Base-by-base conservation (phyloP, 2,888 invertebrate species). In the Eilema sororculum region DNA sequence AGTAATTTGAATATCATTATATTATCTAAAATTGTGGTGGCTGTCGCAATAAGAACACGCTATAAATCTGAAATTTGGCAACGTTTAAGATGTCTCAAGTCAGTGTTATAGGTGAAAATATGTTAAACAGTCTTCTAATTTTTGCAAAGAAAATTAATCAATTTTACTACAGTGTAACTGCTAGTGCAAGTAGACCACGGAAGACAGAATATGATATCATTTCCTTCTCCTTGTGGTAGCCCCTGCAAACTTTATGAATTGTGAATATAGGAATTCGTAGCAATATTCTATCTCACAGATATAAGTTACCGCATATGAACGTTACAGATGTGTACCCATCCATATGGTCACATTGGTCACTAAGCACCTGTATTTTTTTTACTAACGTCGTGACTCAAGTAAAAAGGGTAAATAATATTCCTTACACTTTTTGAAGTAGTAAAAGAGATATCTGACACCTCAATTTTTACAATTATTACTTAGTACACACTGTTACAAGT, bases 391-490 rank as follows among this genome's bases (percentile, higher is more conserved):
- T n/a, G n/a, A 28, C 28, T 28, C 28, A 28, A 28, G 2, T 28
- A 46, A 52, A 52, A n/a, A 52, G 9, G 52, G 9, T 52, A n/a
- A 52, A 52, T 52, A n/a, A n/a, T 9, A n/a, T 52, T n/a, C 52
- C 9, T 20, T 2, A 52, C 6, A n/a, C 2, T 8, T n/a, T n/a
- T n/a, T 52, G 20, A 20, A 46, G 41, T 41, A 16, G 16, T 41
- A 16, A 46, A 6, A 46, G 5, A 20, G 16, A 46, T 20, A 46
- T n/a, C n/a, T 20, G 52, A 9, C 16, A 28, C 20, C 33, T 10
- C 28, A n/a, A 72, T 75, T 74, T 74, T 69, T 60, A 67, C 76
- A 73, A 71, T 67, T 76, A 65, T 62, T 33, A 71, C 67, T 69
- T 67, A 65, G 71, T 74, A 66, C 67, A 22, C 16, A 41, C 41